Percentiles rank a stretch among this genome's conserved stretches.
Conservation (phyloP, 2,113 vertebrate genomes). For the Barbus barbus region DNA sequence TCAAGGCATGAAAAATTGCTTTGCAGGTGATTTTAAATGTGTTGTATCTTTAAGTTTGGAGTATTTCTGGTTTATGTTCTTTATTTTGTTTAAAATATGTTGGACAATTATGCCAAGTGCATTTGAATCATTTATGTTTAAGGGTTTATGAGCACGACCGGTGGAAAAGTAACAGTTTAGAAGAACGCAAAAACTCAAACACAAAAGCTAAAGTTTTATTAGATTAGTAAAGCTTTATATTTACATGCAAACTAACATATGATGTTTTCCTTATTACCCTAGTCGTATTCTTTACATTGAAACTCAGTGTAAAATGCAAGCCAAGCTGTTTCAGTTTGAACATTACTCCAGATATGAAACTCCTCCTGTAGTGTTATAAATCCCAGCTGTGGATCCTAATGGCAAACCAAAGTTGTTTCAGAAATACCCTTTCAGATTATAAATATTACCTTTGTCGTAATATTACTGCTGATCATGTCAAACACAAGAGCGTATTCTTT, state of each 20-base stretch:
- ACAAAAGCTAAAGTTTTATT: not conserved
- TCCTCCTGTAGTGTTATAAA: not conserved
- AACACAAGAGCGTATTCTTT: slow-evolving; percentile 49
- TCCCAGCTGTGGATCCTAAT: not conserved
- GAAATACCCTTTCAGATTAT: slow-evolving; percentile 21
- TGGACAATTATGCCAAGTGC: not conserved
- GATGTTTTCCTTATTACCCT: not conserved
- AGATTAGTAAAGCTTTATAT: not conserved
- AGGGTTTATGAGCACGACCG: not conserved
- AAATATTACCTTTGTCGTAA: not conserved
- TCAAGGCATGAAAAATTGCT: not conserved
- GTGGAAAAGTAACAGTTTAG: not conserved
- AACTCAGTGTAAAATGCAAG: not conserved
- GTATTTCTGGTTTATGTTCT: not conserved
- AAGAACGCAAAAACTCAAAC: not conserved
- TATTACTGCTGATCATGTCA: slow-evolving; percentile 17
- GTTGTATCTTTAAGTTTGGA: not conserved
- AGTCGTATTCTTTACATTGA: not conserved
- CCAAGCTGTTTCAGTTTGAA: not conserved
- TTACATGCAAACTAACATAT: too few species aligned
- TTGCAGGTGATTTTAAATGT: not conserved
- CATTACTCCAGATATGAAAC: not conserved
- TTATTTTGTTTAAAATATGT: not conserved
- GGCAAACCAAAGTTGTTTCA: slow-evolving; percentile 47
- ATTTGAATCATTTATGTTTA: not conserved